A percentile compares a stretch with the other conserved stretches of the same genome.
Evolutionary conservation across 2,113 vertebrate species (phyloP).

Genomic region (Chaetops frenatus): DNA sequence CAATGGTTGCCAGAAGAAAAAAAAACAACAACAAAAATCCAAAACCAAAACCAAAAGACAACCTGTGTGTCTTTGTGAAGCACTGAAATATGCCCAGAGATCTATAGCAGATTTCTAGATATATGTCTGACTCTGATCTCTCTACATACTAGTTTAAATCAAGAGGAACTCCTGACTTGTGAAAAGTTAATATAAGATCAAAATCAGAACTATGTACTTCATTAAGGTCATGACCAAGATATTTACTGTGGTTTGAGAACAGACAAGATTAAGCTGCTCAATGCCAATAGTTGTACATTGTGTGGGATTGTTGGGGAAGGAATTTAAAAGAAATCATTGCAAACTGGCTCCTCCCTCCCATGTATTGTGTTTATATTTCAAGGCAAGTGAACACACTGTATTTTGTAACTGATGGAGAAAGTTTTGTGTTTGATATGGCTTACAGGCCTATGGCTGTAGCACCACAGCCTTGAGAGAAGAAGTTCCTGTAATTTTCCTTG

Average conservation of each 20-base stretch:
- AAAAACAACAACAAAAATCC: not conserved
- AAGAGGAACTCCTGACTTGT: conserved; percentile 40
- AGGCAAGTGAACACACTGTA: not conserved
- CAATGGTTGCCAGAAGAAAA: conserved; percentile 17
- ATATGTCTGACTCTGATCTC: not conserved
- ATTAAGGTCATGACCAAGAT: not conserved
- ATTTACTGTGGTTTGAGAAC: not conserved
- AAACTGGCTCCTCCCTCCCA: not conserved
- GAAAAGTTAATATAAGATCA: conserved; percentile 57
- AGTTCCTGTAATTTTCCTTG: not conserved
- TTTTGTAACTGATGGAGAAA: not conserved
- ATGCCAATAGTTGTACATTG: not conserved
- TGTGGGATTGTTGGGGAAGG: not conserved
- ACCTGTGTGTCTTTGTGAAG: not conserved
- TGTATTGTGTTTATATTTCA: not conserved
- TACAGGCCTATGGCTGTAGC: not conserved
- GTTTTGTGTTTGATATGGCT: not conserved
- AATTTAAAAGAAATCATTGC: conserved; percentile 10
- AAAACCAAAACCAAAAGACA: not conserved
- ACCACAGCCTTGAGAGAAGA: not conserved
- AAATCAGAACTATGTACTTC: conserved; percentile 47
- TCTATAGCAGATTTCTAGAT: conserved; percentile 27
- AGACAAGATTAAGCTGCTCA: conserved; percentile 6
- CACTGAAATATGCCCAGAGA: not conserved
- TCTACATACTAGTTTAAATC: not conserved